These are phyloP conservation scores for Saccopteryx bilineata DNA, from an alignment of 2,113 vertebrate genomes.

Conservation along the genomic window DNA sequence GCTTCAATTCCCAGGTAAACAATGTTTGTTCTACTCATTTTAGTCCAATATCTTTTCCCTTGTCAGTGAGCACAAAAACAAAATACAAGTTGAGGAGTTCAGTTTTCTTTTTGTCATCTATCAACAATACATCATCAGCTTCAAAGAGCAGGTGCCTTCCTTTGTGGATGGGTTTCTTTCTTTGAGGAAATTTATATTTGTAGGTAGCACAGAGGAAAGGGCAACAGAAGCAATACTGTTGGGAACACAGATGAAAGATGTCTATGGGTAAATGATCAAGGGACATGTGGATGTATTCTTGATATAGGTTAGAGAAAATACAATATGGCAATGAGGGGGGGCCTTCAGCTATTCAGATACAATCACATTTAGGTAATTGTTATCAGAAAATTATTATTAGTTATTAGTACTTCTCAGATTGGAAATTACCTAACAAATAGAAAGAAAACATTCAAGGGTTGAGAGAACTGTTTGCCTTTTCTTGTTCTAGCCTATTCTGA, in stretches of 20 bases:
- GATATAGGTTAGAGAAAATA: neutral
- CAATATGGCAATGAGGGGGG: too few relatives aligned
- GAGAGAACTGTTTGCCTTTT: neutral
- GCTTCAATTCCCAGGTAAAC: neutral
- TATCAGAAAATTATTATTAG: neutral
- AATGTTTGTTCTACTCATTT: slow-evolving; percentile 24
- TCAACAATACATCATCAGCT: slow-evolving; percentile 19
- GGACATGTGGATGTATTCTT: neutral
- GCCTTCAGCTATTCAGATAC: neutral
- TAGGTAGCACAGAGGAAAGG: neutral
- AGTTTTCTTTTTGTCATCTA: slow-evolving; percentile 41
- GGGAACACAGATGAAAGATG: neutral
- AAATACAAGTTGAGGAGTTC: slow-evolving; percentile 28
- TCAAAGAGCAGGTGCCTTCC: slow-evolving; percentile 37
- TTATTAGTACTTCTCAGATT: neutral
- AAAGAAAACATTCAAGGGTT: neutral
- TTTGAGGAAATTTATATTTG: slow-evolving; percentile 46
- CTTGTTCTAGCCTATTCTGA: neutral
- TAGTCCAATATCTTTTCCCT: slow-evolving; percentile 39
- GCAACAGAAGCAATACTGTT: neutral
- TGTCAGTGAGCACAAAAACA: slow-evolving; percentile 53
- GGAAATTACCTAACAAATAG: neutral
- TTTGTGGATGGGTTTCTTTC: slow-evolving; percentile 51
- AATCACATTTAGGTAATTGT: neutral
- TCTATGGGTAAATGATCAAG: neutral